Evolutionary conservation across 1,140 invertebrate genomes (phyloP).

Genomic region (Heterodera schachtii): DNA sequence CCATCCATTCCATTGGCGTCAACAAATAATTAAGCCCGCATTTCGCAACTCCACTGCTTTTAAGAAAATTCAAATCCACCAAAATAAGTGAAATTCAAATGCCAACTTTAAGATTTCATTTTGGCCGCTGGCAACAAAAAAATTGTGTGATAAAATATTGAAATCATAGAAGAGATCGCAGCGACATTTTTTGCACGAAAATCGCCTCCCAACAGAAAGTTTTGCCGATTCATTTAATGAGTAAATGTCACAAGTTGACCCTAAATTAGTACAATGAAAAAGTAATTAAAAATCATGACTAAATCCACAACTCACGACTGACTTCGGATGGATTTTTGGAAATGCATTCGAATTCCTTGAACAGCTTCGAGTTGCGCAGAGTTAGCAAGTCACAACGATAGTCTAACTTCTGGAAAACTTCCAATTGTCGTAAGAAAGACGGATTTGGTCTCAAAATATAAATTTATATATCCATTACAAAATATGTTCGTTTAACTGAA

Average conservation of each 20-base stretch:
- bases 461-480: background rate
- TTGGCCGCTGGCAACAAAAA: no score
- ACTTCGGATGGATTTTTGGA: background rate
- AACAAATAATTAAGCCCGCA: slow-evolving; percentile 53
- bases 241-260: background rate
- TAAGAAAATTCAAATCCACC: background rate
- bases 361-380: slow-evolving; percentile 36
- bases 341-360: slow-evolving; percentile 13
- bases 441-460: slow-evolving; percentile 36
- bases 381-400: slow-evolving; percentile 41
- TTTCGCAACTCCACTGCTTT: background rate
- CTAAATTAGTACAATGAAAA: no score
- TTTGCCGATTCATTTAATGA: background rate
- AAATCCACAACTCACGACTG: background rate
- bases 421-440: slow-evolving; percentile 47
- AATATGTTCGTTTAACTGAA: slow-evolving; percentile 20
- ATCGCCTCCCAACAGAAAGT: background rate
- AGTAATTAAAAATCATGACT: no score
- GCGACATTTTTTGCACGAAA: slow-evolving; percentile 24
- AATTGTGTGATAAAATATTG: slow-evolving; percentile 10
- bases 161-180: slow-evolving; percentile 4
- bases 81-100: no score
- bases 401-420: slow-evolving; percentile 50
- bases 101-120: background rate
- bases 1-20: slow-evolving; percentile 60